Base-by-base conservation (phyloP, 1,140 invertebrate species). In the Zophobas atratus region DNA sequence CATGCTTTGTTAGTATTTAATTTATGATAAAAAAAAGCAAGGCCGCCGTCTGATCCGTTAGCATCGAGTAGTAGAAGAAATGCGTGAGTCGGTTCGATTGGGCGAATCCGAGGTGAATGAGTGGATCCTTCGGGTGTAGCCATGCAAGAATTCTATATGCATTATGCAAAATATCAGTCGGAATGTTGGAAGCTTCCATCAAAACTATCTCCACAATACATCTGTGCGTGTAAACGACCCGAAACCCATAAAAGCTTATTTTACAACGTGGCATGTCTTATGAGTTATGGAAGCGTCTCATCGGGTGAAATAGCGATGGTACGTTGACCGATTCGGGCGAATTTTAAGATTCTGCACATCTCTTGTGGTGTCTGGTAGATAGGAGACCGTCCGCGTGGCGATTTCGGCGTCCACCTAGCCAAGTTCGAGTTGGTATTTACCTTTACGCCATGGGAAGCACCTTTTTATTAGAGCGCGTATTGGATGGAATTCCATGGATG, bases 201-300 rank as follows among this genome's bases (percentile, higher is more conserved):
- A 67, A 36, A 67, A 43, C 39, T 67, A 67, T 67, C 60, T 67
- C 60, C 8, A 43, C 39, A 43, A 43, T 67, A 67, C 60, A 67
- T 67, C 60, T 67, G 60, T 67, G 60, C 60, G 60, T 67, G 60
- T 67, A 67, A 67, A 67, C 60, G 60, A 67, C 60, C 60, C 39
- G 33, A 41, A 33, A 33, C 38, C 35, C 39, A 67, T 67, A 67
- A 67, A 67, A 67, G 60, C 60, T 67, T 43, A 67, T 67, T 67
- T 67, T 67, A 67, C 43, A 43, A 36, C 60, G 33, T 67, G 32
- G 35, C 60, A 67, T 67, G 39, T 41, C 60, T 67, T 43, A 67
- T 67, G 60, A 67, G 60, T 67, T 67, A 67, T 67, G 60, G 20
- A 67, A 67, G 60, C 43, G 41, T 67, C 60, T 67, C 60, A 41